These are phyloP conservation scores for Hedychridium roseum DNA, from an alignment of 2,888 invertebrate species.

Conservation along the genomic window DNA sequence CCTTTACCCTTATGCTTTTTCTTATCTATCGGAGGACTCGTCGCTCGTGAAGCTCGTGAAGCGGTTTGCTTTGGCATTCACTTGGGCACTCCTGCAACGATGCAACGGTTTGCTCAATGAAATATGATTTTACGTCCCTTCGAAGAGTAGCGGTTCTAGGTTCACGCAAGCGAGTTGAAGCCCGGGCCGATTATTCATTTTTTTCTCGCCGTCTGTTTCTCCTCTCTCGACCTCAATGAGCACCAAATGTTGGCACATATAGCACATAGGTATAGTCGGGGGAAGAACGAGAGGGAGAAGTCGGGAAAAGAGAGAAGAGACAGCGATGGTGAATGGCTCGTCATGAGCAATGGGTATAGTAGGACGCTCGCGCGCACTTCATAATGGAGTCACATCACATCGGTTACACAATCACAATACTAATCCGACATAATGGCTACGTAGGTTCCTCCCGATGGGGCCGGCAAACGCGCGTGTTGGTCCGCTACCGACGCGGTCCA, in stretches of 20 bases:
- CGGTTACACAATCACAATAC: constrained; percentile 63
- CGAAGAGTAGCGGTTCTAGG: too few species aligned
- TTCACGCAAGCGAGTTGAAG: too few species aligned
- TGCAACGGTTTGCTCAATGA: too few species aligned
- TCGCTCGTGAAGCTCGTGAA: too few species aligned
- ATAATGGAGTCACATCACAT: constrained; percentile 62
- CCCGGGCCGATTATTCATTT: constrained; percentile 13
- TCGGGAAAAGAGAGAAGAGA: constrained; percentile 6
- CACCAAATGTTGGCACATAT: constrained; percentile 48
- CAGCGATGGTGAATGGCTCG: constrained; percentile 36
- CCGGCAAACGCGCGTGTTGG: constrained; percentile 23
- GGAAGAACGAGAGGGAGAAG: background rate
- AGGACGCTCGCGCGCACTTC: constrained; percentile 40
- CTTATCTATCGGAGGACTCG: too few species aligned
- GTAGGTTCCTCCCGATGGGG: constrained; percentile 35
- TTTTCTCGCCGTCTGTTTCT: constrained; percentile 1
- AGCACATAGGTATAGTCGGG: background rate
- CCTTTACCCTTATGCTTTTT: background rate
- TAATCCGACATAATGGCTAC: constrained; percentile 59
- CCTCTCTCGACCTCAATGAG: constrained; percentile 35
- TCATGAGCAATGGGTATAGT: constrained; percentile 45
- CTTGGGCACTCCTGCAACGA: too few species aligned
- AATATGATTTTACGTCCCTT: too few species aligned
- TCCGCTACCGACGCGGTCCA: constrained; percentile 27
- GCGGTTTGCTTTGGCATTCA: too few species aligned